phyloP scores from a whole-genome alignment of 2,797 vertebrate species.

The Rhinella marina region DNA sequence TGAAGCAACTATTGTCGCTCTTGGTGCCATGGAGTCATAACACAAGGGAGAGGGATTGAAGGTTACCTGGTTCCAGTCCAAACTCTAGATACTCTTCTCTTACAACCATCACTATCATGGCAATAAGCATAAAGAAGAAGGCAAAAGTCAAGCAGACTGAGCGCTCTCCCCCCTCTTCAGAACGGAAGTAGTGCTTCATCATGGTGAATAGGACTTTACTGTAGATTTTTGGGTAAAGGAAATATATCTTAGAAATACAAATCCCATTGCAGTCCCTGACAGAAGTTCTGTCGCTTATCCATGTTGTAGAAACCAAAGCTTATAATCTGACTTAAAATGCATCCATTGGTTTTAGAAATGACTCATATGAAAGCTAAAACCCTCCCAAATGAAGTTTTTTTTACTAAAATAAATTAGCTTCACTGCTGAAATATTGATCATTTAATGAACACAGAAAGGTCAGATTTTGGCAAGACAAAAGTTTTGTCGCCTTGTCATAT shows the following conservation, averaged over 20 bases:
- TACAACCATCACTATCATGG: slow-evolving; percentile 90
- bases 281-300: too few relatives aligned
- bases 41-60: not conserved
- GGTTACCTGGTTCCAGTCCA: slow-evolving; percentile 85
- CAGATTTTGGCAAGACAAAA: too few relatives aligned
- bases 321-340: too few relatives aligned
- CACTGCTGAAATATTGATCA: too few relatives aligned
- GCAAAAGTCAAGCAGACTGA: slow-evolving; percentile 91
- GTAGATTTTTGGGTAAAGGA: slow-evolving; percentile 73
- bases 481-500: too few relatives aligned
- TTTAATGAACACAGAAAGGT: too few relatives aligned
- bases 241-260: not conserved
- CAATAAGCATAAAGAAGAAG: slow-evolving; percentile 88
- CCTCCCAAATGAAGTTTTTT: too few relatives aligned
- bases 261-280: too few relatives aligned
- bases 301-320: too few relatives aligned
- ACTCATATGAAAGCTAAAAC: too few relatives aligned
- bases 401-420: too few relatives aligned
- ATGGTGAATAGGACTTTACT: slow-evolving; percentile 88
- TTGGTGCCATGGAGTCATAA: not conserved
- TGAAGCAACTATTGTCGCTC: not conserved
- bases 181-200: slow-evolving; percentile 89
- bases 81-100: slow-evolving; percentile 91
- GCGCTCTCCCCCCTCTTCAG: slow-evolving; percentile 90
- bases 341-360: too few relatives aligned